Evolutionary conservation across 2,888 invertebrate genomes (phyloP).

Genomic region (Lottia gigantea): DNA sequence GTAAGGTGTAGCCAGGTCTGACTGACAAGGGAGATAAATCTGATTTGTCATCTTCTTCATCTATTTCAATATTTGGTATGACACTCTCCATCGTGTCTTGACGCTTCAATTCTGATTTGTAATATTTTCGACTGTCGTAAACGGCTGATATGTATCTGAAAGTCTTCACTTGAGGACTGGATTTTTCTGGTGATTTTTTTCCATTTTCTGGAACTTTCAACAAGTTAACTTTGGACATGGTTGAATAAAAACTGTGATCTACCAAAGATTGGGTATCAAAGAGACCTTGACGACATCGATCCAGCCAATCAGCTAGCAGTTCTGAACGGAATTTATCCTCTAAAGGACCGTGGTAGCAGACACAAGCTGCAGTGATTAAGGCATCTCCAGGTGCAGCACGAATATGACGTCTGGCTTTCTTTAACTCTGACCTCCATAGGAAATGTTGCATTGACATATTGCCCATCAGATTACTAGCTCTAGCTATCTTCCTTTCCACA

Average conservation of each 20-base stretch:
- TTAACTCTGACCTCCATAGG: constrained; percentile 61
- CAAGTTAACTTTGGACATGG: constrained; percentile 27
- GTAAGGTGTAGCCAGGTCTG: constrained; percentile 53
- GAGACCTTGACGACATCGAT: constrained; percentile 51
- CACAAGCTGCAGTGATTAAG: constrained; percentile 61
- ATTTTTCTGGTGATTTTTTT: not conserved
- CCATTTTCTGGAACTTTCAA: constrained; percentile 5
- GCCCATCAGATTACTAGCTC: constrained; percentile 62
- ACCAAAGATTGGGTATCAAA: constrained; percentile 29
- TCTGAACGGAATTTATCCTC: constrained; percentile 56
- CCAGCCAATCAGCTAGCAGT: constrained; percentile 61
- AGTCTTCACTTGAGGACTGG: constrained; percentile 47
- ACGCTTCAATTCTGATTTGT: constrained; percentile 55
- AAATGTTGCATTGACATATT: constrained; percentile 64
- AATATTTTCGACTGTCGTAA: constrained; percentile 58
- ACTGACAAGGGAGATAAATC: constrained; percentile 52
- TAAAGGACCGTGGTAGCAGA: constrained; percentile 64
- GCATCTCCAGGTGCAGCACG: constrained; percentile 62
- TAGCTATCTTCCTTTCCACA: constrained; percentile 59
- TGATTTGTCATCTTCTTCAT: constrained; percentile 53
- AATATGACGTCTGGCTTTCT: constrained; percentile 53
- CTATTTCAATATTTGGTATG: constrained; percentile 39
- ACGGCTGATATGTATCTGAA: constrained; percentile 56
- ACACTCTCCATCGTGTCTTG: constrained; percentile 55
- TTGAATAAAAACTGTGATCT: constrained; percentile 29